Base-by-base conservation (phyloP, 2,113 vertebrate species). In the Pavo muticus region DNA sequence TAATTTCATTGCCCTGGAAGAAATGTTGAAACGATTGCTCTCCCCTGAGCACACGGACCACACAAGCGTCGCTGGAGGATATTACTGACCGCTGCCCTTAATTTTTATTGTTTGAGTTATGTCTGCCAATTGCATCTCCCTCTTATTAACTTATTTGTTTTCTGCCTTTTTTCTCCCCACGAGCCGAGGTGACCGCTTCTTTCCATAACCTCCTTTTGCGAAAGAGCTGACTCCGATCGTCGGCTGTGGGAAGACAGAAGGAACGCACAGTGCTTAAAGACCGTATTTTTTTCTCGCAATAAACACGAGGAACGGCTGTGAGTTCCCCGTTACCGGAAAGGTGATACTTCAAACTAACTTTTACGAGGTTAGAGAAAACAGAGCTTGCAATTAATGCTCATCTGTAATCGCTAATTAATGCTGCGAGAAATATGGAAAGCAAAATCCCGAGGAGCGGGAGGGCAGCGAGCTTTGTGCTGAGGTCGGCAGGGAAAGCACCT, bases 51-150 rank as follows among this genome's bases (percentile, higher is more conserved):
- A 97, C 97, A 97, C 97, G 96, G 98, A 98, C 97, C 98, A 98
- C 98, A 98, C 98, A 98, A 91, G 97, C 91, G 86, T 90, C 47
- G 97, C 98, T 96, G 96, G 97, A 98, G 97, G 97, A 97, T 97
- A 98, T 97, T 96, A 81, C 96, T 97, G 97, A 97, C 98, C 98
- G 95, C 93, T 89, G 94, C 93, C 93, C 97, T 96, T 96, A 95
- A 95, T 96, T 97, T 98, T 98, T 97, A 98, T 97, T 97, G 98
- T 97, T 97, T 98, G 97, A 98, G 92, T 98, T 97, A 98, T 96
- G 97, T 95, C 96, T 97, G 95, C 95, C 97, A 97, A 97, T 97
- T 97, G 97, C 96, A 94, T 80, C 75, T 85, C 86, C 44, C 75
- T 92, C 97, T 97, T 92, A 93, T 95, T 96, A 97, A 93, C 74